These are phyloP conservation scores for Strigamia maritima DNA, from an alignment of 2,888 invertebrate genomes.

Conservation along the genomic window DNA sequence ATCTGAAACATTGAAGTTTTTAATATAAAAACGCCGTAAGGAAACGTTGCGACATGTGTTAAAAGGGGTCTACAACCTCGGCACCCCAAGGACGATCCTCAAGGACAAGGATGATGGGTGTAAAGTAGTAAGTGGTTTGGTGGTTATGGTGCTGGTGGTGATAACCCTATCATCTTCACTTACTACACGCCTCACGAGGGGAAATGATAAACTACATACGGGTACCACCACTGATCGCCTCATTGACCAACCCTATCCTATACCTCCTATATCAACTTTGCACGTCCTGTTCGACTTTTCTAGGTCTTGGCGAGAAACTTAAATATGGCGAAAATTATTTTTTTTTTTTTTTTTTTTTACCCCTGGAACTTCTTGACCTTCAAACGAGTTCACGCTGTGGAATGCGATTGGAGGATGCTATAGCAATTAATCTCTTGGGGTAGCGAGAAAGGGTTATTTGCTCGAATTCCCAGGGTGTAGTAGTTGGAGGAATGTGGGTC, in stretches of 20 bases:
- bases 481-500: neutral
- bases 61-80: neutral
- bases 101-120: neutral
- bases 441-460: neutral
- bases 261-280: neutral
- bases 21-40: no score
- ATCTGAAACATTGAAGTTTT: neutral
- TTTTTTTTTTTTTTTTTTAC: neutral
- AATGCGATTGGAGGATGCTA: neutral
- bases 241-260: neutral
- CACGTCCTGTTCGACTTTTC: neutral
- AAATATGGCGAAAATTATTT: neutral
- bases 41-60: neutral
- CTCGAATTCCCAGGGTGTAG: neutral
- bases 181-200: neutral
- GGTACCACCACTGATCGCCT: neutral
- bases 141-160: neutral
- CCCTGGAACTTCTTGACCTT: constrained; percentile 9
- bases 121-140: neutral
- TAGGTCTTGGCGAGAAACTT: neutral
- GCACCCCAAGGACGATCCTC: constrained; percentile 10
- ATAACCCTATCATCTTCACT: constrained; percentile 1
- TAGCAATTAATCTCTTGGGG: neutral
- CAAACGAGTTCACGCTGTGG: constrained; percentile 9
- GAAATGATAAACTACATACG: neutral